These are phyloP conservation scores for Lasioglossum villosulum DNA, from an alignment of 2,888 invertebrate species.

Conservation along the genomic window DNA sequence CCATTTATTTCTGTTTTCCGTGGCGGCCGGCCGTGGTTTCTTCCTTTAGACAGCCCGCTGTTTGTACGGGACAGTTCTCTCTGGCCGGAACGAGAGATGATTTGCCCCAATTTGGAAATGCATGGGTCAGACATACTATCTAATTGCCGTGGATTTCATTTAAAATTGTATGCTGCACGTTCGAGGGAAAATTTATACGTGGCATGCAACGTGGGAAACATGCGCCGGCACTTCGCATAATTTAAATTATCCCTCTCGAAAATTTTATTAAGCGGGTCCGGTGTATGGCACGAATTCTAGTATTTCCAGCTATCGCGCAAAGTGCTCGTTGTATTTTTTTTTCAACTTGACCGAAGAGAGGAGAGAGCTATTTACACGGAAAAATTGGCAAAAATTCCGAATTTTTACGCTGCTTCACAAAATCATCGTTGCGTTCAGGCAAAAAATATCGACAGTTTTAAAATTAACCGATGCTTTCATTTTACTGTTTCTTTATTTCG, in stretches of 20 bases:
- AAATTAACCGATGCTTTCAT: neutral
- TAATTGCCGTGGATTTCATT: conserved; percentile 37
- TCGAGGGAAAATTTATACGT: conserved; percentile 4
- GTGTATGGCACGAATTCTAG: neutral
- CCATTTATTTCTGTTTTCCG: conserved; percentile 51
- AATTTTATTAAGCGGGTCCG: neutral
- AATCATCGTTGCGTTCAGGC: neutral
- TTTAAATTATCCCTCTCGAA: neutral
- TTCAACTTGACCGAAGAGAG: neutral
- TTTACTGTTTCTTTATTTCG: neutral
- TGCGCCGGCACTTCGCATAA: neutral
- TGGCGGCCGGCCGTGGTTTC: conserved; percentile 38
- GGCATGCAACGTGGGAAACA: neutral
- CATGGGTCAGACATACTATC: conserved; percentile 2
- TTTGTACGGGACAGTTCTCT: conserved; percentile 32
- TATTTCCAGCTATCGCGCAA: neutral
- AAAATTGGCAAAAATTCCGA: neutral
- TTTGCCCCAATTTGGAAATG: conserved; percentile 41
- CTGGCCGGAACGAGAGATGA: conserved; percentile 17
- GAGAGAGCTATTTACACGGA: neutral
- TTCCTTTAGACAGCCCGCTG: conserved; percentile 38
- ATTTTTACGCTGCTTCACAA: neutral
- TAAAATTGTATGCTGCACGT: conserved; percentile 30
- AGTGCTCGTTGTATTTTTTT: neutral
- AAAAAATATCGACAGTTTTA: neutral